phyloP scores from a whole-genome alignment of 1,140 invertebrate genomes.

The Ganaspis sp. region DNA sequence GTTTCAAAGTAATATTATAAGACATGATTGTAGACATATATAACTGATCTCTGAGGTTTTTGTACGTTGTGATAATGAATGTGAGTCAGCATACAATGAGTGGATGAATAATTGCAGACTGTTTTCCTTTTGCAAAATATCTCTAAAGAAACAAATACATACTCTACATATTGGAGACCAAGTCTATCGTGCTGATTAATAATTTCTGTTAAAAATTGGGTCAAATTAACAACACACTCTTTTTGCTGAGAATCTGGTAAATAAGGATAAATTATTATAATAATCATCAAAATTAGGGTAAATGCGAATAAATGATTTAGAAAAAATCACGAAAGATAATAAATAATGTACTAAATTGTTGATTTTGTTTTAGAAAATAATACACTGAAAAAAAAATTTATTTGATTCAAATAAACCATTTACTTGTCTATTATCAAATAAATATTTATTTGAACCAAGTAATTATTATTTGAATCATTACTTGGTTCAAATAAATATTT shows the following conservation, averaged over 20 bases:
- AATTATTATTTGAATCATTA: too few species aligned
- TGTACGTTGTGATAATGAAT: conserved; percentile 20
- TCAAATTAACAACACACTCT: neutral
- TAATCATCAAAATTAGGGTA: too few species aligned
- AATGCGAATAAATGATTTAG: too few species aligned
- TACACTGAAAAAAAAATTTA: too few species aligned
- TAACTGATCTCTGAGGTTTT: conserved; percentile 22
- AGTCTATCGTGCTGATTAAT: neutral
- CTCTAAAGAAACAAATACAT: neutral
- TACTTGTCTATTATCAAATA: too few species aligned
- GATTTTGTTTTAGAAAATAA: too few species aligned
- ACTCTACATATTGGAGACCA: neutral
- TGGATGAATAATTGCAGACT: conserved; percentile 9
- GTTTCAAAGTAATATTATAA: conserved; percentile 4
- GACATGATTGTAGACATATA: conserved; percentile 12
- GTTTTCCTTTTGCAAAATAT: conserved; percentile 12
- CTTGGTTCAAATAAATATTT: too few species aligned
- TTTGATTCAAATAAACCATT: too few species aligned
- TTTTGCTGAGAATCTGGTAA: neutral
- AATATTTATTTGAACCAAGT: too few species aligned
- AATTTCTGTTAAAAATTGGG: neutral
- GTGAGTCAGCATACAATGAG: conserved; percentile 14
- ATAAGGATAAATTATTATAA: too few species aligned
- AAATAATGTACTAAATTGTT: too few species aligned
- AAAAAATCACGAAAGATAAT: too few species aligned